Percentiles rank a stretch among this genome's conserved stretches.
Conservation (phyloP, 2,888 invertebrate genomes). For the Orthosia gracilis region DNA sequence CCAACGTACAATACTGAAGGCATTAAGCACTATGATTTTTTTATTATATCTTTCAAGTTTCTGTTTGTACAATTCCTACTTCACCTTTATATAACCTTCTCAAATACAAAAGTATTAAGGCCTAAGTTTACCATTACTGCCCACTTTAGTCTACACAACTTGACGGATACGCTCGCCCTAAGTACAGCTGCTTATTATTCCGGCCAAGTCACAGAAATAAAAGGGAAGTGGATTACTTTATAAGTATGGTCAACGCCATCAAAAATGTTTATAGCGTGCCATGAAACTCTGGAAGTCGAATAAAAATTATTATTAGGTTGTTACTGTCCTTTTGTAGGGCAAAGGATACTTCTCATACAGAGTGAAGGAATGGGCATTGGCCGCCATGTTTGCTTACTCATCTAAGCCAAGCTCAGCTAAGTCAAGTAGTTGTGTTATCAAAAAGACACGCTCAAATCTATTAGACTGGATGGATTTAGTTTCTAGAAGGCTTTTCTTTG, state of each 20-base stretch:
- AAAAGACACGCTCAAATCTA: too few species aligned
- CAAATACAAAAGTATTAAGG: neutral
- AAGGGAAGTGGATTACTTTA: conserved; percentile 52
- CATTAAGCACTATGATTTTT: neutral
- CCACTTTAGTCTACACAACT: conserved; percentile 6
- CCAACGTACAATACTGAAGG: neutral
- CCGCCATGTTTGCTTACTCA: too few species aligned
- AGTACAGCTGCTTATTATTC: conserved; percentile 39
- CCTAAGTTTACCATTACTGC: conserved; percentile 10
- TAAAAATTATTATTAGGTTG: conserved; percentile 13
- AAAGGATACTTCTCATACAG: neutral
- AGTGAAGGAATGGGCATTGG: too few species aligned
- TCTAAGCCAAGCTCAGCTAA: too few species aligned
- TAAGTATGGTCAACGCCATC: conserved; percentile 42
- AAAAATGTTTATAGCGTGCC: conserved; percentile 43
- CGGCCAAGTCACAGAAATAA: conserved; percentile 34
- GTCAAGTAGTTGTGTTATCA: too few species aligned
- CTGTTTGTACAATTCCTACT: neutral
- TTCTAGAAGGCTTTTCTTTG: too few species aligned
- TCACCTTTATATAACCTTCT: conserved; percentile 21
- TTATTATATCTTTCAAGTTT: neutral
- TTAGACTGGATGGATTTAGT: too few species aligned
- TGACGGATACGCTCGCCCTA: conserved; percentile 1
- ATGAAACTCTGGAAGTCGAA: conserved; percentile 26
- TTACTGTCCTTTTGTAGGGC: neutral